Percentiles rank a stretch among this genome's conserved stretches.
These are phyloP conservation scores for Corvus hawaiiensis DNA, from an alignment of 2,113 vertebrate genomes.

Conservation along the genomic window DNA sequence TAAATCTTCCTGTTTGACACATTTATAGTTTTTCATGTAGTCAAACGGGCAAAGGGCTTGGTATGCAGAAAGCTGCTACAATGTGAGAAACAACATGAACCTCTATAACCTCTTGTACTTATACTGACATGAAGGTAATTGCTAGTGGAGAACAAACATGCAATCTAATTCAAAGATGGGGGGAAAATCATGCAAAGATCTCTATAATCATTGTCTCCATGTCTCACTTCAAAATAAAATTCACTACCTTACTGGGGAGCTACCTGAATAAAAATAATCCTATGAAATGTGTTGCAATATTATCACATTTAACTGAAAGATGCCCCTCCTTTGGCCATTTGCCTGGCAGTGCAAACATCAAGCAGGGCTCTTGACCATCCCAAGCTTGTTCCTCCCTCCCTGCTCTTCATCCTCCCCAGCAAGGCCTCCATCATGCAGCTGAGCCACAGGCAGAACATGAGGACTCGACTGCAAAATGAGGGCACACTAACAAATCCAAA, in stretches of 20 bases:
- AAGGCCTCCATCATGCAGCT: not conserved
- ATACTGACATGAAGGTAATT: not conserved
- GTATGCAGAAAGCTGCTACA: slow-evolving; percentile 35
- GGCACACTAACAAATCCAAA: not conserved
- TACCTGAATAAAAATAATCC: not conserved
- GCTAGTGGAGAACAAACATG: not conserved
- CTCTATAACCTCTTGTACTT: not conserved
- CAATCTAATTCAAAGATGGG: not conserved
- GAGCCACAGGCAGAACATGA: not conserved
- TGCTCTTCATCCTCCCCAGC: not conserved
- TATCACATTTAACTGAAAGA: not conserved
- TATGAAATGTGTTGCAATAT: not conserved
- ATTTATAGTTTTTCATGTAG: slow-evolving; percentile 32
- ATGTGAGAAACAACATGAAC: slow-evolving; percentile 20
- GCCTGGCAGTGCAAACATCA: not conserved
- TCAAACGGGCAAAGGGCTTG: not conserved
- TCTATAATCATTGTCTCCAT: not conserved
- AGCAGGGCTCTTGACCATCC: not conserved
- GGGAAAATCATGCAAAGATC: not conserved
- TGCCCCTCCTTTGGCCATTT: not conserved
- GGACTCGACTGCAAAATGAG: not conserved
- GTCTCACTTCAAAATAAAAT: not conserved
- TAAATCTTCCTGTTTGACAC: slow-evolving; percentile 26
- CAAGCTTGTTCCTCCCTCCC: not conserved
- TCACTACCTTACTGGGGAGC: not conserved